These are phyloP conservation scores for Galaxias olidus DNA, from an alignment of 2,797 vertebrate genomes.

Conservation along the genomic window DNA sequence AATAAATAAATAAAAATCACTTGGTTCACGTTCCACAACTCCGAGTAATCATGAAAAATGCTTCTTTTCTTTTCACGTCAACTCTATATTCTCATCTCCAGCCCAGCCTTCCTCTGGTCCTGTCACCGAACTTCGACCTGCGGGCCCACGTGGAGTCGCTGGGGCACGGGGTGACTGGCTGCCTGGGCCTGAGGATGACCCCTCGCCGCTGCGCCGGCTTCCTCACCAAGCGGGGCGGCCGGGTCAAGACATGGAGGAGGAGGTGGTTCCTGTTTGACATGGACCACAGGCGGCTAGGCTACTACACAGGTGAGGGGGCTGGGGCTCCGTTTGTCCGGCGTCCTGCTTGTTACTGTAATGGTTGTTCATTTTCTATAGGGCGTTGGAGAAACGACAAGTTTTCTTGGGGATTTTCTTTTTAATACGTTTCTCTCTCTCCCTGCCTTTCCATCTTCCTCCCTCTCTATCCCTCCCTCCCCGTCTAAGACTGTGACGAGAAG, in stretches of 20 bases:
- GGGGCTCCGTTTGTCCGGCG: neutral
- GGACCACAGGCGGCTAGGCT: conserved; percentile 84
- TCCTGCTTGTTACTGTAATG: too few species aligned
- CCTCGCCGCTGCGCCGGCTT: conserved; percentile 81
- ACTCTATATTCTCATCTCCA: conserved; percentile 24
- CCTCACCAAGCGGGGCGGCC: conserved; percentile 87
- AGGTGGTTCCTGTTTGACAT: conserved; percentile 91
- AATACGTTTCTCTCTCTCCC: neutral
- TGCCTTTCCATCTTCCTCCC: neutral
- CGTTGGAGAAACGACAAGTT: too few species aligned
- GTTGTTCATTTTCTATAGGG: too few species aligned
- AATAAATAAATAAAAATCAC: too few species aligned
- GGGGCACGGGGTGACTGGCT: conserved; percentile 81
- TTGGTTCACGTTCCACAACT: too few species aligned
- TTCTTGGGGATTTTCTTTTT: neutral
- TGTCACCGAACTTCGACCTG: conserved; percentile 80
- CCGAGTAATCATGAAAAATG: neutral
- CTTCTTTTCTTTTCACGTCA: too few species aligned
- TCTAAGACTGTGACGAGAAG: conserved; percentile 83
- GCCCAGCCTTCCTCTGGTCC: conserved; percentile 64
- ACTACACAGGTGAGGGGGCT: conserved; percentile 79
- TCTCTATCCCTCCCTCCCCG: conserved; percentile 8
- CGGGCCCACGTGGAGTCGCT: conserved; percentile 84
- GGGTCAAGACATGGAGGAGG: conserved; percentile 91
- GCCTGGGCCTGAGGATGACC: conserved; percentile 75